phyloP scores from a whole-genome alignment of 2,888 invertebrate genomes.

The Cremastobaeus sp. region DNA sequence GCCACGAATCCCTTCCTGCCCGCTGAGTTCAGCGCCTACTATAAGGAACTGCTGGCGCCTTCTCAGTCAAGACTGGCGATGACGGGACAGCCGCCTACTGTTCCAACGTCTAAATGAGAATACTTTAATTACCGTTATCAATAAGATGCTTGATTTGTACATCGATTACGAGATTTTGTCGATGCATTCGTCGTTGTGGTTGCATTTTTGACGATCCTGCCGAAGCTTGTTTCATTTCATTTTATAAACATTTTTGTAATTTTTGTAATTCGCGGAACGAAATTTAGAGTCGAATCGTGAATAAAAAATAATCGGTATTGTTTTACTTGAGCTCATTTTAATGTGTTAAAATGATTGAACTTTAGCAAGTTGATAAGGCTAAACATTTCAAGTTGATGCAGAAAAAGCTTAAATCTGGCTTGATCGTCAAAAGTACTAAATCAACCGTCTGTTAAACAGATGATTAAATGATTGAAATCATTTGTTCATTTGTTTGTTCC shows the following conservation, averaged over 20 bases:
- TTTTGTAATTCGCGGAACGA: background rate
- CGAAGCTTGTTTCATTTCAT: background rate
- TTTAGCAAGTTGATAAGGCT: no score
- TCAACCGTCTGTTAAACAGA: background rate
- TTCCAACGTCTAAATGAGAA: constrained; percentile 77
- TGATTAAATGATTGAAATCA: constrained; percentile 10
- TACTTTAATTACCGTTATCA: background rate
- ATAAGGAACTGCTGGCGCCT: constrained; percentile 80
- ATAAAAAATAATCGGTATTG: no score
- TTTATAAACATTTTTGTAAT: background rate
- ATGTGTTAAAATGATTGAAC: no score
- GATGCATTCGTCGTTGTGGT: no score
- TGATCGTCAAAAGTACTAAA: background rate
- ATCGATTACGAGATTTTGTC: no score
- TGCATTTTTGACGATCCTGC: background rate
- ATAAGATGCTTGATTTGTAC: no score
- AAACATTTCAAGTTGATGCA: no score
- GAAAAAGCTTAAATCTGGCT: background rate
- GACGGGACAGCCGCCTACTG: constrained; percentile 70
- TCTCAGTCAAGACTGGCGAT: constrained; percentile 77
- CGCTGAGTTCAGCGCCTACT: constrained; percentile 79
- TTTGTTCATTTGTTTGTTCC: constrained; percentile 49
- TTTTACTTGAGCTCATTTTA: no score
- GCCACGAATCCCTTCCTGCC: constrained; percentile 76
- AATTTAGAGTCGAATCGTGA: background rate